Conservation (phyloP, 2,113 vertebrate species). For the Zeus faber region DNA sequence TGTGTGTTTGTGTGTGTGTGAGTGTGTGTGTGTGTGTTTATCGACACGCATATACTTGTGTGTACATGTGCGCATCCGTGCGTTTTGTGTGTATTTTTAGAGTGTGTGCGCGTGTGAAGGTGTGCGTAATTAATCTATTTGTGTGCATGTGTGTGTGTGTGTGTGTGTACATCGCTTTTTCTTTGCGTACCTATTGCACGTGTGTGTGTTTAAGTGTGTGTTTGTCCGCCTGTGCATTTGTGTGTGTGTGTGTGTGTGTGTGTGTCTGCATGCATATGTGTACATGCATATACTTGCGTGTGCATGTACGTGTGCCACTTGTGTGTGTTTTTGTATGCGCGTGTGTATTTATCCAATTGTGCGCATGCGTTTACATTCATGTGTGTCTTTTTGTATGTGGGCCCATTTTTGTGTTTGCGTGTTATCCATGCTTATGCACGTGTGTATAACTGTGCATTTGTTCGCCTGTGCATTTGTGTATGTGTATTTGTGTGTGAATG, state of each 20-base stretch:
- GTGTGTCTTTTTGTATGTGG: not conserved
- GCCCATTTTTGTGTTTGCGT: not conserved
- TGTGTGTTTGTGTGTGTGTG: conserved; percentile 7
- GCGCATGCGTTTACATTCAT: not conserved
- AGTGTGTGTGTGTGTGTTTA: conserved; percentile 11
- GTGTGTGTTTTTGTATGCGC: not conserved
- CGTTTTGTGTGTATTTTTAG: not conserved
- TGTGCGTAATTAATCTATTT: not conserved
- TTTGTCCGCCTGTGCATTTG: conserved; percentile 4
- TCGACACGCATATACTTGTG: not conserved
- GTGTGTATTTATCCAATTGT: not conserved
- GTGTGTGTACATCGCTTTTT: too few relatives aligned
- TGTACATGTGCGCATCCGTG: not conserved
- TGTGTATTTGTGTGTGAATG: not conserved
- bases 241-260: conserved; percentile 8
- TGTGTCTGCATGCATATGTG: not conserved
- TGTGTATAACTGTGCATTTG: not conserved
- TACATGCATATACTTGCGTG: not conserved
- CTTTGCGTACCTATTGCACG: too few relatives aligned
- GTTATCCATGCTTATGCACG: too few relatives aligned
- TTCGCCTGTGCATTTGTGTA: not conserved
- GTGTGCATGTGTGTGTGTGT: too few relatives aligned
- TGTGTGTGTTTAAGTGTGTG: not conserved
- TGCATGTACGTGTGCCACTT: not conserved
- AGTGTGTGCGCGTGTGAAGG: not conserved